Conservation (phyloP, 2,888 invertebrate genomes). For the Pelosia muscerda region DNA sequence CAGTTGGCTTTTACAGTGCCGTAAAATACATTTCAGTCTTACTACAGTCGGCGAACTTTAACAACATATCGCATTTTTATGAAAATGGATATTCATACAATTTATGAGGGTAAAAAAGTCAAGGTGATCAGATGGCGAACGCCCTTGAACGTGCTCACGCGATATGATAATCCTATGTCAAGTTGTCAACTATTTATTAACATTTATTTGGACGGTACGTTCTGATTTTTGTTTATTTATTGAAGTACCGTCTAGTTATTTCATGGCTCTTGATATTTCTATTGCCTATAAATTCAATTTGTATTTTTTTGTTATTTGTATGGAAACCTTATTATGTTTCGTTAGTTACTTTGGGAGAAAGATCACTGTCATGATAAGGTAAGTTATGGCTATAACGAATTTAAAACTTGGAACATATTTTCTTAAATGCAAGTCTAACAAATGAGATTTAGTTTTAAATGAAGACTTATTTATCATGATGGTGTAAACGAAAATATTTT, state of each 20-base stretch:
- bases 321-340: neutral
- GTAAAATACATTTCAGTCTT: slow-evolving; percentile 33
- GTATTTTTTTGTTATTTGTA: neutral
- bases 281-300: neutral
- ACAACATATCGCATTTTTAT: slow-evolving; percentile 25
- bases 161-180: slow-evolving; percentile 48
- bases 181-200: slow-evolving; percentile 44
- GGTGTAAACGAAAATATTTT: neutral
- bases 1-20: slow-evolving; percentile 24
- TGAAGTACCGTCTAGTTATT: slow-evolving; percentile 17
- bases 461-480: neutral
- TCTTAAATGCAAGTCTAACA: neutral
- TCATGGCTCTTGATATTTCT: neutral
- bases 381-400: neutral
- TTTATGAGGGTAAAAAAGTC: slow-evolving; percentile 52
- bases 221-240: slow-evolving; percentile 25
- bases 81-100: slow-evolving; percentile 38
- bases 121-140: slow-evolving; percentile 48
- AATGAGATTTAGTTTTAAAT: neutral
- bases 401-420: neutral
- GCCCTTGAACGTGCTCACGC: slow-evolving; percentile 56
- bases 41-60: slow-evolving; percentile 22
- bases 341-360: neutral
- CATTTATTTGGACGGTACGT: slow-evolving; percentile 26
- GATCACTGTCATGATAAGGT: neutral